Base-by-base conservation (phyloP, 2,888 invertebrate species). In the Chrysotoxum bicinctum region DNA sequence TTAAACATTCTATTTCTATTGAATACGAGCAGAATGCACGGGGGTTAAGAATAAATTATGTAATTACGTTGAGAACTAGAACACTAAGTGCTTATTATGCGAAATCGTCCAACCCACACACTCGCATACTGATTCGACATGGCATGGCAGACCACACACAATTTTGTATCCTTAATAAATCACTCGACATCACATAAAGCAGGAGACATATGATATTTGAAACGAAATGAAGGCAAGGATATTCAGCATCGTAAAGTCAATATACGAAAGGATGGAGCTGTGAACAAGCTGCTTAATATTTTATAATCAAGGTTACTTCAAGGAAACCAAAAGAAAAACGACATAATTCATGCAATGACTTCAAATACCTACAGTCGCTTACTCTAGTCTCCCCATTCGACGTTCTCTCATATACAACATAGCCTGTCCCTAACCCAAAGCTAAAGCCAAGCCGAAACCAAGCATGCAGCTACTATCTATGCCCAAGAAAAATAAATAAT, bases 401-500 rank as follows among this genome's bases (percentile, higher is more conserved):
- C 4, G 23, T 50, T 14, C 21, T 32, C 54, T 16, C 16, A 48
- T 12, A 16, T 2, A 9, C 7, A 1, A n/a, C 14, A 26, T n/a
- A 50, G 7, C 16, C 26, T 26, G 26, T 7, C 26, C 56, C 35
- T 21, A 43, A n/a, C n/a, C 40, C 16, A n/a, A 6, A 62, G 5
- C 40, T 21, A 62, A 60, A n/a, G 8, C 40, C 37, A 23, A 40
- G 37, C 40, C 60, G 30, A 45, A 80, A 60, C 45, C 80, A 56
- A 62, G 69, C 75, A 80, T 60, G 62, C 75, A 80, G 66, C 74
- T 74, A 79, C 52, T 79, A 75, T 75, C 52, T 79, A 75, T 75
- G 45, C 75, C 75, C 69, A 69, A 75, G 80, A 62, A 80, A 80
- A 75, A 80, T 80, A 80, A 80, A 80, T 80, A 75, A 75, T 75